A percentile compares a stretch with the other conserved stretches of the same genome.
Conservation (phyloP, 2,888 invertebrate species). For the Ypsolopha scabrella region DNA sequence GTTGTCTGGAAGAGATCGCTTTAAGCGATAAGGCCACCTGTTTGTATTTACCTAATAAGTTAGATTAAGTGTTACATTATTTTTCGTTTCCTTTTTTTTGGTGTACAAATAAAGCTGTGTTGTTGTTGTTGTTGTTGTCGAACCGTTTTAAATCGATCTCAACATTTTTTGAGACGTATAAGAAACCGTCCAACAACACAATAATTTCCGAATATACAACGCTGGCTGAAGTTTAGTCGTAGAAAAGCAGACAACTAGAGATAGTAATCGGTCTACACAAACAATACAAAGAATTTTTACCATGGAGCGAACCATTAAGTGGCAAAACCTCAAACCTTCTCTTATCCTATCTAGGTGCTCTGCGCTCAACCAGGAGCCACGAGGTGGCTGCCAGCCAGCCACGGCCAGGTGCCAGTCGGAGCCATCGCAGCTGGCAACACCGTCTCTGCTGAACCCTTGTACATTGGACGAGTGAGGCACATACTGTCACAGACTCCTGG, state of each 20-base stretch:
- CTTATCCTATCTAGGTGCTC: conserved; percentile 27
- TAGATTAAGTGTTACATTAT: too few relatives aligned
- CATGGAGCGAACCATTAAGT: background rate
- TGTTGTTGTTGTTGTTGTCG: too few relatives aligned
- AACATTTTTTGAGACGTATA: background rate
- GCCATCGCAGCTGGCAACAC: conserved; percentile 68
- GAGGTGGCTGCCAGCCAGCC: conserved; percentile 56
- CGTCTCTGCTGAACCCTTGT: conserved; percentile 55
- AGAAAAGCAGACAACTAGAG: background rate
- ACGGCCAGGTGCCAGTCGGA: conserved; percentile 60
- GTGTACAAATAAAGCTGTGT: too few relatives aligned
- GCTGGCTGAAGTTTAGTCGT: background rate
- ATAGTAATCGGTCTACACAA: too few relatives aligned
- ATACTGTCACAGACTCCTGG: conserved; percentile 68
- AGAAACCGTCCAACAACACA: background rate
- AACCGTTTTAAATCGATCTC: background rate
- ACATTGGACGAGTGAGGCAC: conserved; percentile 63
- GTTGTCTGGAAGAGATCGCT: too few relatives aligned
- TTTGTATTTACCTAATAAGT: too few relatives aligned
- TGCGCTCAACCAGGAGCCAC: conserved; percentile 36
- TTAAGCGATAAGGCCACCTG: too few relatives aligned
- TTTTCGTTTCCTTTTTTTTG: too few relatives aligned
- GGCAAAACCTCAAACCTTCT: background rate
- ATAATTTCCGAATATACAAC: background rate
- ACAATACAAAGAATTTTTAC: background rate